A percentile compares a stretch with the other conserved stretches of the same genome.
Evolutionary conservation across 2,888 invertebrate genomes (phyloP).

Genomic region (Coenonympha glycerion): DNA sequence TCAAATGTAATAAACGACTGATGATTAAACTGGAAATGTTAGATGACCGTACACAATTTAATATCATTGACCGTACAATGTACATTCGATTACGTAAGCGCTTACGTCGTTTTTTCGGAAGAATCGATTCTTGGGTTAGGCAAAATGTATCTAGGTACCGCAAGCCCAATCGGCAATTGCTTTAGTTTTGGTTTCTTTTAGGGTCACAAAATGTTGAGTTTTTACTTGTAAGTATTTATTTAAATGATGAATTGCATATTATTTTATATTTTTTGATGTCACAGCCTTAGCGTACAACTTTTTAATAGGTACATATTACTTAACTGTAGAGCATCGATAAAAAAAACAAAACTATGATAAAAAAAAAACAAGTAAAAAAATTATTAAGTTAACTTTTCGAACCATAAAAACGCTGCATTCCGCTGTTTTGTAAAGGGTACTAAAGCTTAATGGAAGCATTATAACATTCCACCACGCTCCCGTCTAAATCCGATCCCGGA

Average conservation of each 20-base stretch:
- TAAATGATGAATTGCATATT: no score
- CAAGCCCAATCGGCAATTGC: slow-evolving; percentile 58
- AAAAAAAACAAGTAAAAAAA: slow-evolving; percentile 4
- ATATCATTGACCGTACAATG: no score
- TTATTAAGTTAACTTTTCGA: slow-evolving; percentile 17
- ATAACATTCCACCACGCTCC: slow-evolving; percentile 36
- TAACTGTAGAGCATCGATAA: background rate
- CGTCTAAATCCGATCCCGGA: slow-evolving; percentile 29
- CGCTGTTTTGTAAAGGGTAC: background rate
- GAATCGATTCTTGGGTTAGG: slow-evolving; percentile 49
- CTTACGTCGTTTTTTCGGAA: slow-evolving; percentile 58
- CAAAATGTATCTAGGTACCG: slow-evolving; percentile 49
- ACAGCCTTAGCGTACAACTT: background rate
- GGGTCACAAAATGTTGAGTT: slow-evolving; percentile 28
- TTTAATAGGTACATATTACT: background rate
- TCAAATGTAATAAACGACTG: background rate
- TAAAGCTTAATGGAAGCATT: slow-evolving; percentile 6
- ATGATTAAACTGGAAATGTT: background rate
- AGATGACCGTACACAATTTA: no score
- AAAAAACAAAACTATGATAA: slow-evolving; percentile 4
- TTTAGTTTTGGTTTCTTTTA: slow-evolving; percentile 40
- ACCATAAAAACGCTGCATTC: slow-evolving; percentile 13
- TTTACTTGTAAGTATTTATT: no score
- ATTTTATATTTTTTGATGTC: no score
- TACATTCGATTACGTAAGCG: slow-evolving; percentile 40